Evolutionary conservation across 2,113 vertebrate species (phyloP), one percentile per base, ranked within the genome.

Genomic region (Gymnarchus niloticus): DNA sequence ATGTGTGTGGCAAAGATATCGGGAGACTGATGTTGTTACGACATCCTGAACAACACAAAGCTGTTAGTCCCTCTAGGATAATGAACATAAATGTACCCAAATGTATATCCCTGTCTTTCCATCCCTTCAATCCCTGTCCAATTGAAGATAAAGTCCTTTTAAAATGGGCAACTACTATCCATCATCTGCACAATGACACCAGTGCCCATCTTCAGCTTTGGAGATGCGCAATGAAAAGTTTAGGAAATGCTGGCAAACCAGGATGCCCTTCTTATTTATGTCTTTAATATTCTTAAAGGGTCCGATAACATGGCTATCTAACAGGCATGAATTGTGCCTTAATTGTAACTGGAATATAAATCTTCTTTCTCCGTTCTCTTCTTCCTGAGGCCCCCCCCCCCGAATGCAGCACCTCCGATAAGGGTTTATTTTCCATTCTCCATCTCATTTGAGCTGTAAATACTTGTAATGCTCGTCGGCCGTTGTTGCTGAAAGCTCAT

Each of bases 321-420:
- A 52, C 8, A 76, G 48, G n/a, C 19, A 54, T 37, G 61, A 28
- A 46, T 23, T 61, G 51, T 56, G 19, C 41, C 57, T 56, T 25
- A 57, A 65, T 73, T 84, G 83, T 73, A 19, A 84, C 59, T 69
- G 59, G 48, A 54, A 77, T 76, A 44, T 51, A 25, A 85, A 56
- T 76, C 28, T 54, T 23, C 28, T n/a, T 5, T 52, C 37, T 56
- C 33, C 48, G 54, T 23, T 21, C 46, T 61, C 41, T 9, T 56
- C 51, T 41, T 33, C 65, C 65, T 6, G 0, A 33, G 14, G 6
- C 28, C 9, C 65, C 33, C 65, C 65, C 65, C 33, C 65, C 65
- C 4, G 65, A 41, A 73, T 17, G 3, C 65, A 73, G 65, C 37
- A 73, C 28, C n/a, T 28, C 65, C 37, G 33, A 33, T 0, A 3